Conservation (phyloP, 2,113 vertebrate genomes). For the Perognathus longimembris region DNA sequence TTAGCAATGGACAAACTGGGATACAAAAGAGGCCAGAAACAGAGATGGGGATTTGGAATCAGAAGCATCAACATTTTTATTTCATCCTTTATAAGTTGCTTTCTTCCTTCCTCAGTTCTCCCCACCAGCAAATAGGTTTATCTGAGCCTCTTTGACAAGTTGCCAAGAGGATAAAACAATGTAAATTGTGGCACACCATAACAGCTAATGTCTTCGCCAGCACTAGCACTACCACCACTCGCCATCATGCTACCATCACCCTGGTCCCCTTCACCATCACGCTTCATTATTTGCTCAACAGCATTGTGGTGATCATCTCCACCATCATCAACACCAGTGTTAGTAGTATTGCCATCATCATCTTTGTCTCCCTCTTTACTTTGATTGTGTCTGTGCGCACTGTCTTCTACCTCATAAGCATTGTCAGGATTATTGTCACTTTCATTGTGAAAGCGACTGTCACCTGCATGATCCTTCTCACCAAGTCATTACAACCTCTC, state of each 20-base stretch:
- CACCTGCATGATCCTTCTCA: no score
- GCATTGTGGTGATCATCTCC: not conserved
- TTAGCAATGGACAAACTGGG: not conserved
- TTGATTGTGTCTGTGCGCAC: rapidly evolving
- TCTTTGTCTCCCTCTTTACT: not conserved
- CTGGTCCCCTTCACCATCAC: no score
- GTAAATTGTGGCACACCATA: not conserved
- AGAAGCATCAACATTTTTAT: not conserved
- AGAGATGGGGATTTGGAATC: not conserved
- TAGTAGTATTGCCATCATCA: rapidly evolving
- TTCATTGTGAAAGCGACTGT: no score
- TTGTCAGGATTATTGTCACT: no score
- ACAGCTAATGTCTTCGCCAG: not conserved
- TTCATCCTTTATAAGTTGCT: no score
- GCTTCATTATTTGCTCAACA: no score
- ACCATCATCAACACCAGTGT: not conserved
- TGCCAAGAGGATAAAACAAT: not conserved
- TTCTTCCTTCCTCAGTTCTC: no score
- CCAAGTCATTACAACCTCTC: no score
- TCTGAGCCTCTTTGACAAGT: not conserved
- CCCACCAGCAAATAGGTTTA: no score
- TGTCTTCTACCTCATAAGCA: no score
- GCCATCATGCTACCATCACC: no score
- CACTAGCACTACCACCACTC: rapidly evolving
- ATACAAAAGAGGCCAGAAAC: not conserved